A percentile compares a stretch with the other conserved stretches of the same genome.
Conservation (phyloP, 2,113 vertebrate species). For the Odontophorus gujanensis region DNA sequence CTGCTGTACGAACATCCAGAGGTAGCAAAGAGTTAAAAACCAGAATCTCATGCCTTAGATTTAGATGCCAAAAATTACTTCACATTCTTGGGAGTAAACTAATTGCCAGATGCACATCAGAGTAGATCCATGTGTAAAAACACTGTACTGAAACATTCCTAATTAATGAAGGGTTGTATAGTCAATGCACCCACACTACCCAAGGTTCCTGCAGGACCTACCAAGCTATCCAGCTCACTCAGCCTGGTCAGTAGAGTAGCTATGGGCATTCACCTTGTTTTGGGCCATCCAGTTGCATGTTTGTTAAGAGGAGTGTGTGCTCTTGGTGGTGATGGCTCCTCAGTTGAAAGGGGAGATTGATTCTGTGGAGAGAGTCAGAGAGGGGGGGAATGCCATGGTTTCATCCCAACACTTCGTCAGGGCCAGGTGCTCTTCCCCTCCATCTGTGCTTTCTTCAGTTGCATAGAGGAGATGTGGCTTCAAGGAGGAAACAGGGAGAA, state of each 20-base stretch:
- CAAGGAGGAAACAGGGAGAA: not conserved
- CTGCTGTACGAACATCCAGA: not conserved
- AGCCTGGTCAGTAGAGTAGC: not conserved
- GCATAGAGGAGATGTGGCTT: not conserved
- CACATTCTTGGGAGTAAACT: conserved; percentile 77
- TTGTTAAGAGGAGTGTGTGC: not conserved
- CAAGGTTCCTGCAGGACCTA: conserved; percentile 67
- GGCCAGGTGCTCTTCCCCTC: not conserved
- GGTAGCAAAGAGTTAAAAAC: conserved; percentile 67
- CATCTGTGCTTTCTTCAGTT: not conserved
- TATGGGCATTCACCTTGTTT: not conserved
- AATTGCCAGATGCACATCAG: conserved; percentile 73
- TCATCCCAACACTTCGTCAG: not conserved
- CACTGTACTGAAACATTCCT: conserved; percentile 27
- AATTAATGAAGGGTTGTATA: conserved; percentile 26
- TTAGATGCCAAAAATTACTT: conserved; percentile 78
- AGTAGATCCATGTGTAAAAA: conserved; percentile 71
- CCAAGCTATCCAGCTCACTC: not conserved
- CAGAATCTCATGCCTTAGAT: conserved; percentile 33
- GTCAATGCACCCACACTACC: conserved; percentile 46
- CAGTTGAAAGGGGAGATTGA: not conserved
- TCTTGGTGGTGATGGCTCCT: not conserved
- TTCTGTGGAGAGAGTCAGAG: rapidly evolving
- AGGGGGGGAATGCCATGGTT: not conserved
- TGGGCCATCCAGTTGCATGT: not conserved